These are phyloP conservation scores for Pseudolaguvia tuberculata DNA, from an alignment of 2,113 vertebrate species.

Conservation along the genomic window DNA sequence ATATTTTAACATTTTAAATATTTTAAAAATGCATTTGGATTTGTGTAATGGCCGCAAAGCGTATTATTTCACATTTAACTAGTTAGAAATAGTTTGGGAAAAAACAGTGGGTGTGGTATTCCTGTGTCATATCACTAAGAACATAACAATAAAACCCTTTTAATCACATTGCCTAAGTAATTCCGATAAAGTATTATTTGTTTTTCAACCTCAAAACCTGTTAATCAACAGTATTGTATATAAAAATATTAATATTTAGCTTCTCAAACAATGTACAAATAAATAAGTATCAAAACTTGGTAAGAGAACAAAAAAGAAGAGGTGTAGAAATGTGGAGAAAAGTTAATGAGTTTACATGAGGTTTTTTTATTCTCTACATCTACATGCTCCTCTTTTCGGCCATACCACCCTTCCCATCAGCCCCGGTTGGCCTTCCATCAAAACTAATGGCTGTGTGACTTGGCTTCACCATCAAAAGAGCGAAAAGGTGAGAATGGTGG, in stretches of 20 bases:
- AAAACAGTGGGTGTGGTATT: too few species aligned
- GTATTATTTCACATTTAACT: background rate
- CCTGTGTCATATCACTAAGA: too few species aligned
- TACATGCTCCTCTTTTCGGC: slow-evolving; percentile 6
- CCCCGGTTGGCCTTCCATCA: slow-evolving; percentile 57
- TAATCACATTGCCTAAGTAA: too few species aligned
- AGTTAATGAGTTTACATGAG: slow-evolving; percentile 6
- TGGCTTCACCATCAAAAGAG: slow-evolving; percentile 47
- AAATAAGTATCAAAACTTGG: background rate
- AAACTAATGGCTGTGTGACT: slow-evolving; percentile 57
- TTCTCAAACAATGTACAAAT: background rate
- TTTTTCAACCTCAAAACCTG: too few species aligned
- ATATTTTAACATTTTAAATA: background rate
- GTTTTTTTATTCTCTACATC: slow-evolving; percentile 20
- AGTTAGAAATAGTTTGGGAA: background rate
- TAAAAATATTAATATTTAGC: background rate
- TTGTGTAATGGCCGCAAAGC: background rate
- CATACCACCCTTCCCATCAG: slow-evolving; percentile 46
- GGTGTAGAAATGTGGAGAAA: background rate
- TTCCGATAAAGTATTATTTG: too few species aligned
- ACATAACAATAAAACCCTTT: too few species aligned
- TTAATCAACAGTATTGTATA: too few species aligned
- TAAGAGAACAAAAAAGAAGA: background rate
- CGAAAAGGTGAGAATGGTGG: slow-evolving; percentile 57
- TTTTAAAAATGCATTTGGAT: background rate